A percentile compares a stretch with the other conserved stretches of the same genome.
phyloP scores from a whole-genome alignment of 1,140 invertebrate genomes.

The Rhopalosiphum padi region DNA sequence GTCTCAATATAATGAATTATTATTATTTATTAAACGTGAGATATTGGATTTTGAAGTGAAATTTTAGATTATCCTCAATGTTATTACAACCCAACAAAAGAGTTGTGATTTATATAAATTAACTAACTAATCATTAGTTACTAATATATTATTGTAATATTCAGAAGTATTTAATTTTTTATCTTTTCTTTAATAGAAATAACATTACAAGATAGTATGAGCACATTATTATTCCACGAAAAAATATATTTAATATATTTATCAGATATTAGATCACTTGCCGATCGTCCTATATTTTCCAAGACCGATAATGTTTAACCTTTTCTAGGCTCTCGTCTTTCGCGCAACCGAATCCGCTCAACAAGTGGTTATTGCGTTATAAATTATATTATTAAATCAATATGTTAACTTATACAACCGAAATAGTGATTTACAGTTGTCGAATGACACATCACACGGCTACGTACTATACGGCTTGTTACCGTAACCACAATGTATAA shows the following conservation, averaged over 20 bases:
- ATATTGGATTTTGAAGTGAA: not conserved
- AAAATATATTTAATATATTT: not conserved
- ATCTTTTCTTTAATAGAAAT: not conserved
- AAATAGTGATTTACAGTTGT: not conserved
- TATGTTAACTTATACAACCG: not conserved
- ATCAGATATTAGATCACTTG: not conserved
- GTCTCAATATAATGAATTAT: not conserved
- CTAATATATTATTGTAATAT: not conserved
- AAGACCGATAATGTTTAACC: not conserved
- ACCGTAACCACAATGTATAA: not conserved
- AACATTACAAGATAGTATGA: not conserved
- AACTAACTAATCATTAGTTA: too few relatives aligned
- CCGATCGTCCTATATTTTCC: not conserved
- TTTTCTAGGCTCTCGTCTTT: not conserved
- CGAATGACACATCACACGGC: not conserved
- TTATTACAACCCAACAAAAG: not conserved
- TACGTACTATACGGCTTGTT: not conserved
- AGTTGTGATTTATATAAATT: not conserved
- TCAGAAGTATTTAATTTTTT: not conserved
- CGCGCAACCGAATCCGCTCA: not conserved
- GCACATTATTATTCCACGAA: not conserved
- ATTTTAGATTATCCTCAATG: not conserved
- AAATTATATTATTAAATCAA: not conserved
- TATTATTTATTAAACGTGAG: not conserved
- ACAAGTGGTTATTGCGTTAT: not conserved